Percentiles rank a stretch among this genome's conserved stretches.
Conservation (phyloP, 2,888 invertebrate genomes). For the Malthinus flaveolus region DNA sequence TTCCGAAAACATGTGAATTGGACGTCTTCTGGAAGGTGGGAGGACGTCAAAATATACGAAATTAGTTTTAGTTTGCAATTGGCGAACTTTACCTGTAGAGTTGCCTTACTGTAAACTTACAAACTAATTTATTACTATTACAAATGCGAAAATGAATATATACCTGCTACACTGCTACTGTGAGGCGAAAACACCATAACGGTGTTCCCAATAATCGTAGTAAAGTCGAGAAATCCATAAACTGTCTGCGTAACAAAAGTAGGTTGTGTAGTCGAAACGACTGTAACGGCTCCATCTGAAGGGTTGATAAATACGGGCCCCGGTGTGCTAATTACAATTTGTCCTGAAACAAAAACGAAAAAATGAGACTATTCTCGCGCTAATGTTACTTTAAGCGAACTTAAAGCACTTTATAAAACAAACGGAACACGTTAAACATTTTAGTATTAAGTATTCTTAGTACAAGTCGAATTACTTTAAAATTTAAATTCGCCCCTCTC, state of each 20-base stretch:
- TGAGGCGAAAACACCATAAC: conserved; percentile 94
- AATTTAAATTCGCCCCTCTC: conserved; percentile 11
- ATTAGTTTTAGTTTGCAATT: too few species aligned
- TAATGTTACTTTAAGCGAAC: conserved; percentile 20
- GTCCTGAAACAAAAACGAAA: conserved; percentile 39
- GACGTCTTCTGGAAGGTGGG: too few species aligned
- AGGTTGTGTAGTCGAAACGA: conserved; percentile 12
- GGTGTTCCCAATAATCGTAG: conserved; percentile 91
- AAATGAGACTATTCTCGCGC: conserved; percentile 23
- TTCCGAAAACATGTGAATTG: too few species aligned
- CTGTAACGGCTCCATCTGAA: conserved; percentile 31
- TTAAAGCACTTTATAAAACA: conserved; percentile 9
- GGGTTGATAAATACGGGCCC: conserved; percentile 50
- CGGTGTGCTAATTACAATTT: conserved; percentile 36
- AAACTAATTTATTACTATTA: too few species aligned
- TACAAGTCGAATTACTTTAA: conserved; percentile 15
- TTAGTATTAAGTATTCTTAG: conserved; percentile 12
- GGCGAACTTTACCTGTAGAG: too few species aligned
- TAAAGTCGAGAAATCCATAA: conserved; percentile 91
- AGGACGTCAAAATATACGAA: too few species aligned
- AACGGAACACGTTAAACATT: conserved; percentile 25
- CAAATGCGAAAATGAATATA: conserved; percentile 23
- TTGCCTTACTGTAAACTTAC: too few species aligned
- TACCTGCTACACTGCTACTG: conserved; percentile 68
- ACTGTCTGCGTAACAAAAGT: conserved; percentile 82